Evolutionary conservation across 2,113 vertebrate species (phyloP), one percentile per base, ranked within the genome.

Genomic region (Psettodes erumei): DNA sequence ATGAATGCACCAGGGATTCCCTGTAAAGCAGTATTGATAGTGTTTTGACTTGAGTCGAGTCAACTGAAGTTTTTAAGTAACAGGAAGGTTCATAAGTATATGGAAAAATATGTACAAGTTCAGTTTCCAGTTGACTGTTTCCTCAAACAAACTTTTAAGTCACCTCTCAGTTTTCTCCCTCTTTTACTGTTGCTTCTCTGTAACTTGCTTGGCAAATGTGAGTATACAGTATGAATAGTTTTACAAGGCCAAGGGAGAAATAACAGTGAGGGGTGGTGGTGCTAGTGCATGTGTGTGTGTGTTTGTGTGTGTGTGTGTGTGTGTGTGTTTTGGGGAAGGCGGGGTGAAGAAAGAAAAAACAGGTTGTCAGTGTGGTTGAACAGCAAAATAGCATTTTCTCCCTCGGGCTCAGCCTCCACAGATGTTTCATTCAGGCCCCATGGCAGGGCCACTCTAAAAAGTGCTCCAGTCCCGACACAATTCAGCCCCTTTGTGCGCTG

Each of bases 361-460:
- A 91, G 92, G 88, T 93, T 91, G 91, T 88, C 82, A 88, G 88
- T 93, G 88, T 88, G 86, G 91, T 90, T 86, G 87, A 91, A 92
- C 89, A 90, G 90, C 90, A 92, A 91, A 93, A 92, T 89, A 91
- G 88, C 78, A 78, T 92, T 90, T 89, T 86, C 89, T 91, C 87
- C 89, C 84, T 78, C 62, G 75, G 86, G 90, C 87, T 89, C 90
- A 88, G 92, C 90, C 90, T 91, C 90, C 93, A 93, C 93, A 95
- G 94, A 93, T 94, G 94, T 94, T 93, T 91, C 91, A 93, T 94
- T 94, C 91, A 94, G 89, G 75, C 87, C 88, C 88, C 81, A 88
- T 88, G 90, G 89, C 86, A 89, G 90, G 89, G 89, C 93, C 93
- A 91, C 91, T 94, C 91, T 90, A 92, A 93, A 92, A 92, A 90